Evolutionary conservation across 2,888 invertebrate species (phyloP).

Genomic region (Pammene fasciana): DNA sequence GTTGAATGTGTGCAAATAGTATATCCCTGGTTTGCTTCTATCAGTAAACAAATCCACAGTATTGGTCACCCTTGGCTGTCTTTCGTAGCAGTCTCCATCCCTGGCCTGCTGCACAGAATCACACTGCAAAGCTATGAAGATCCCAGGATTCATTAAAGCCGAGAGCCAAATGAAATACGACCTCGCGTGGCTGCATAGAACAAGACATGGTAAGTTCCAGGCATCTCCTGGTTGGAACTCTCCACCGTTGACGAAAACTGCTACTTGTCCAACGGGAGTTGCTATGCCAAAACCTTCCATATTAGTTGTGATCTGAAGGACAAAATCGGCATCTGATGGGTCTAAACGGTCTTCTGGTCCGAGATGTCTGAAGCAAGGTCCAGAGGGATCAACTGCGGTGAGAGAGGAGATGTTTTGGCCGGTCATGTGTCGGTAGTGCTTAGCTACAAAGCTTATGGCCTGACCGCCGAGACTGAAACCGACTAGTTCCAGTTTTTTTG

Average conservation of each 20-base stretch:
- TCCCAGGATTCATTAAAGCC: constrained; percentile 47
- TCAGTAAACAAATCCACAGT: constrained; percentile 53
- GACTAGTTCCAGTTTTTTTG: constrained; percentile 60
- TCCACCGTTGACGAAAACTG: constrained; percentile 72
- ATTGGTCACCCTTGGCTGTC: constrained; percentile 55
- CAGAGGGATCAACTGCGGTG: constrained; percentile 66
- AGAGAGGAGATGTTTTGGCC: constrained; percentile 60
- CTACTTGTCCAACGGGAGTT: constrained; percentile 65
- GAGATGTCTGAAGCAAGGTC: constrained; percentile 69
- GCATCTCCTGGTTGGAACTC: constrained; percentile 51
- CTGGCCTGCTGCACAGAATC: constrained; percentile 56
- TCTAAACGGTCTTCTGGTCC: constrained; percentile 64
- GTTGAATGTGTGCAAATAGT: constrained; percentile 56
- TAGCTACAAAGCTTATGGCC: constrained; percentile 67
- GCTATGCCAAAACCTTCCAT: constrained; percentile 70
- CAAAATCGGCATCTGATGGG: constrained; percentile 66
- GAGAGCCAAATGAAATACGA: constrained; percentile 50
- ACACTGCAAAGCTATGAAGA: constrained; percentile 53
- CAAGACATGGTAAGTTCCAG: constrained; percentile 47
- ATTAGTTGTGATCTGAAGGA: constrained; percentile 64
- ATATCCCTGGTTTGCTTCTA: constrained; percentile 55
- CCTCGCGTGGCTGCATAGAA: constrained; percentile 51
- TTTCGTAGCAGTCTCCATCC: constrained; percentile 55
- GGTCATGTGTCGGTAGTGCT: constrained; percentile 58
- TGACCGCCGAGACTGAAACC: constrained; percentile 70